These are phyloP conservation scores for Ichneumoninae sp. DNA, from an alignment of 2,888 invertebrate genomes.

Conservation along the genomic window DNA sequence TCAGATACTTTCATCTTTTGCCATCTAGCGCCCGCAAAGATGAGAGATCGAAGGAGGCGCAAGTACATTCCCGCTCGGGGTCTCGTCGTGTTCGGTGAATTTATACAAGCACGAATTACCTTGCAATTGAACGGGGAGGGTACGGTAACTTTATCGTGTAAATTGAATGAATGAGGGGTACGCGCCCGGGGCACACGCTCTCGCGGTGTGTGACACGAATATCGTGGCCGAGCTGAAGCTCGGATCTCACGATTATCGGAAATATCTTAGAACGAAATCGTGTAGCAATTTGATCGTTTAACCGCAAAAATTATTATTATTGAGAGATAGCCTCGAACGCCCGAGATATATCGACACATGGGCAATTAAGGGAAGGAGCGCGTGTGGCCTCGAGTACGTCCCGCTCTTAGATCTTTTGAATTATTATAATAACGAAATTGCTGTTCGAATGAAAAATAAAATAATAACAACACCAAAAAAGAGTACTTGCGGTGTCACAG, in stretches of 20 bases:
- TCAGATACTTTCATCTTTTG: not conserved
- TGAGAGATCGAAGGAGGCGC: not conserved
- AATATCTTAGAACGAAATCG: conserved; percentile 55
- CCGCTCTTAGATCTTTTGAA: conserved; percentile 71
- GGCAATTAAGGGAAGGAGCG: conserved; percentile 40
- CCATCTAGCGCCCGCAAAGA: not conserved
- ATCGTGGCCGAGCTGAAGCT: conserved; percentile 8
- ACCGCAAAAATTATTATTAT: conserved; percentile 81
- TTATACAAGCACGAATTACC: conserved; percentile 26
- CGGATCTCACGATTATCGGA: conserved; percentile 47
- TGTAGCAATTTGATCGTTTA: conserved; percentile 81
- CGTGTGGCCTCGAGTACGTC: conserved; percentile 52
- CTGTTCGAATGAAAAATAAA: conserved; percentile 12
- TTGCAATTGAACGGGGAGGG: not conserved
- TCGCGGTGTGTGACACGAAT: conserved; percentile 43
- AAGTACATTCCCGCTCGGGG: not conserved
- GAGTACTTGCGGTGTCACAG: not conserved
- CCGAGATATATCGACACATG: conserved; percentile 39
- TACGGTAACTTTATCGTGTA: conserved; percentile 16
- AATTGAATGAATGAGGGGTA: conserved; percentile 26
- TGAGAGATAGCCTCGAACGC: conserved; percentile 56
- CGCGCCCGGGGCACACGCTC: not conserved
- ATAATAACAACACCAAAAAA: not conserved
- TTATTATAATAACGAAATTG: conserved; percentile 71
- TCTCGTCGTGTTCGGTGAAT: conserved; percentile 18